phyloP scores from a whole-genome alignment of 2,888 invertebrate genomes.

The Sphaerophoria taeniata region DNA sequence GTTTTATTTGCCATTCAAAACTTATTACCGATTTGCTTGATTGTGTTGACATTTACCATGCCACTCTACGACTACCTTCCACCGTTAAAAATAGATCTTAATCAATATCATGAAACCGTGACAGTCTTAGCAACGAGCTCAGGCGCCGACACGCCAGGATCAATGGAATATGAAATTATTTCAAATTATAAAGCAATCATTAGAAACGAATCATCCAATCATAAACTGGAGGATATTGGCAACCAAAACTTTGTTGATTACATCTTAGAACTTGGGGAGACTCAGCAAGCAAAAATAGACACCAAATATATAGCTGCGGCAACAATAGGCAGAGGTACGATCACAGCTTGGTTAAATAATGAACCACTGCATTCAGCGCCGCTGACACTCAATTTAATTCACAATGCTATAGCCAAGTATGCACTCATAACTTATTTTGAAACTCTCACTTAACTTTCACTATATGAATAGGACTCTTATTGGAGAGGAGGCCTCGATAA shows the following conservation, averaged over 20 bases:
- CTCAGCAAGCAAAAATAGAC: conserved; percentile 84
- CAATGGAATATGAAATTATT: conserved; percentile 66
- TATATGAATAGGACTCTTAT: conserved; percentile 69
- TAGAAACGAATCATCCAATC: conserved; percentile 74
- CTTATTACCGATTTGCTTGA: too few relatives aligned
- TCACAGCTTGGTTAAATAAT: too few relatives aligned
- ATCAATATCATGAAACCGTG: conserved; percentile 77
- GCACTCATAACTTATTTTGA: conserved; percentile 7
- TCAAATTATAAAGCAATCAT: conserved; percentile 76
- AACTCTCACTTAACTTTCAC: conserved; percentile 1
- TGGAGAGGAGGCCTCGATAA: conserved; percentile 76
- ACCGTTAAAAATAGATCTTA: conserved; percentile 78
- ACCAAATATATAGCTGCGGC: too few relatives aligned
- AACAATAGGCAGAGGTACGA: too few relatives aligned
- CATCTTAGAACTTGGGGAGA: conserved; percentile 77
- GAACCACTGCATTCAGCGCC: too few relatives aligned
- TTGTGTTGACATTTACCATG: conserved; percentile 87
- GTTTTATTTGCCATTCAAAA: too few relatives aligned
- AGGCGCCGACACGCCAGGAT: background rate
- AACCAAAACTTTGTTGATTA: conserved; percentile 72
- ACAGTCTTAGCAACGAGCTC: conserved; percentile 77
- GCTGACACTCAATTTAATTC: conserved; percentile 86
- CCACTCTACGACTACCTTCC: conserved; percentile 87
- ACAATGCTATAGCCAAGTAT: conserved; percentile 85
- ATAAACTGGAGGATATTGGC: conserved; percentile 73